Base-by-base conservation (phyloP, 2,113 vertebrate species). In the Octodon degus region DNA sequence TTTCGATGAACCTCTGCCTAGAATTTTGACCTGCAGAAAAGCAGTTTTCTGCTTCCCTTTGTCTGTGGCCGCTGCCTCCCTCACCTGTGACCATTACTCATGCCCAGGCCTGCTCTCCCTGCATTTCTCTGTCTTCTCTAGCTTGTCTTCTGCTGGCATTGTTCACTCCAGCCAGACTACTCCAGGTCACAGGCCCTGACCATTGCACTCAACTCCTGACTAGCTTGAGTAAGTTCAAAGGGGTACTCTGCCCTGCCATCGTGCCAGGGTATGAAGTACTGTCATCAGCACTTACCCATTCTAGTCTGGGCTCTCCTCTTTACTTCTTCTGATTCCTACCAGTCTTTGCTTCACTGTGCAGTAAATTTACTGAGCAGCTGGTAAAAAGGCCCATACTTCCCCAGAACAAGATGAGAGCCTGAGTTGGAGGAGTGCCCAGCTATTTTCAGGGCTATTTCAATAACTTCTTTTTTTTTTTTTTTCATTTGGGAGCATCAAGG, bases 1-100 rank as follows among this genome's bases (percentile, higher is more conserved):
- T 94, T 94, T 67, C 67, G 74, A 50, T 80, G 70, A 86, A 68
- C 68, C 30, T 89, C 63, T 79, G 30, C 70, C 74, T 85, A 24
- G 76, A 88, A 84, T 90, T 79, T 80, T 65, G 68, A 68, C 47
- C 55, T 68, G 30, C n/a, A 30, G 47, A 17, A 83, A 84, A 80
- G 89, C 53, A 82, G 2, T 88, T 80, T n/a, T 24, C 34, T 90
- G 65, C 85, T 89, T 87, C 58, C 60, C 24, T 47, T 90, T 85
- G 27, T 67, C 58, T 24, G 3, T 53, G 70, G 63, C 27, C 27
- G 1, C 37, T 30, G 93, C 37, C 27, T 19, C 20, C 43, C 32
- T 13, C 4, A 16, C 22, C 30, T 22, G 8, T 25, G 60, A 68
- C 8, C 47, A 14, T 0, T 5, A 2, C 60, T n/a, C 16, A 8